Evolutionary conservation across 1,140 invertebrate genomes (phyloP).

Genomic region (Temnothorax nylanderi): DNA sequence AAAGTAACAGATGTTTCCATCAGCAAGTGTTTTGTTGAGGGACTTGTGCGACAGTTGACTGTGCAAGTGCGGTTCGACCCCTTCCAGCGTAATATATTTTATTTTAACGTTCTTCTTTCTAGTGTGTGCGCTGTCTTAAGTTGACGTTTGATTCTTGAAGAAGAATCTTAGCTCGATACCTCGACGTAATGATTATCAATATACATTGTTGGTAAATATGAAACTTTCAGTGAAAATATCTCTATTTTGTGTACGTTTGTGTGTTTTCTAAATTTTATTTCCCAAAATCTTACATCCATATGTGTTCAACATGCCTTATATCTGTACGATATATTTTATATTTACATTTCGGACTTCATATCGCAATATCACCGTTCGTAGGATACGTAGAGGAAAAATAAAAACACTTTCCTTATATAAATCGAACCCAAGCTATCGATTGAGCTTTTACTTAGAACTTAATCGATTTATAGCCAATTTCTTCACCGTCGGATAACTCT

Average conservation of each 20-base stretch:
- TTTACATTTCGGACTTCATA: too few species aligned
- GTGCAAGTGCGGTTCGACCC: background rate
- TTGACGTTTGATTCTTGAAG: background rate
- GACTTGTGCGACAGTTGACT: background rate
- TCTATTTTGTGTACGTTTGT: background rate
- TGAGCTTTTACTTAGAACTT: too few species aligned
- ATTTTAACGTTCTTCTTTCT: background rate
- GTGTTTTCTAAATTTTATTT: background rate
- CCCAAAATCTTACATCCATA: background rate
- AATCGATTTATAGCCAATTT: too few species aligned
- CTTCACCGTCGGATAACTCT: too few species aligned
- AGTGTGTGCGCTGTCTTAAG: background rate
- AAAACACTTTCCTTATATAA: too few species aligned
- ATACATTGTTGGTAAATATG: background rate
- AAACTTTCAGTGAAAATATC: background rate
- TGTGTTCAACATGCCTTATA: background rate
- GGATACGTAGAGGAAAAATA: too few species aligned
- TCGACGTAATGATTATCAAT: background rate
- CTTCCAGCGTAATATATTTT: background rate
- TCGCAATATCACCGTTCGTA: too few species aligned
- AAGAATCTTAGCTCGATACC: background rate
- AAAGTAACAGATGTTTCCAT: constrained; percentile 9
- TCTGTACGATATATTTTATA: too few species aligned
- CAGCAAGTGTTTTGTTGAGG: background rate
- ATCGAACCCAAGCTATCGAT: too few species aligned